Base-by-base conservation (phyloP, 2,113 vertebrate genomes). In the Otus sunia region DNA sequence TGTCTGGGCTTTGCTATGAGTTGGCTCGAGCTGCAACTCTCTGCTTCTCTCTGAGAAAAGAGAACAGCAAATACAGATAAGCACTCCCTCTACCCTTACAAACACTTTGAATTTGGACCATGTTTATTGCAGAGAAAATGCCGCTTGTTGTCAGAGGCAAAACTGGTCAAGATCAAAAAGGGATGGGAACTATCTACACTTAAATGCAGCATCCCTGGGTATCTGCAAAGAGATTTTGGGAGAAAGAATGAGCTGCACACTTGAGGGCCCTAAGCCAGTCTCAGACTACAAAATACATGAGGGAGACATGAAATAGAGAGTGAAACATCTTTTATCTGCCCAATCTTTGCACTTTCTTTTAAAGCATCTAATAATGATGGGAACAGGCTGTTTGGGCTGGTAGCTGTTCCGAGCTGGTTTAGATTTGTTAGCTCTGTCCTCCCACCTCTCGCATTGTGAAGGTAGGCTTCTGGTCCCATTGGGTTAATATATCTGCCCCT, bases 341-440 rank as follows among this genome's bases (percentile, higher is more conserved):
- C 50, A 50, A 43, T 37, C 49, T 90, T 86, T 55, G 45, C 37
- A 80, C 67, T 53, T 76, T 29, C 77, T 71, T 86, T 83, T 68
- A 76, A 62, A 86, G 27, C 39, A 39, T 1, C 0, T 74, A 41
- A 22, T 19, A 30, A 0, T 2, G 36, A 45, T 11, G 3, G 36
- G 15, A 86, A 59, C 34, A 74, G 25, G 27, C 11, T 93, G 30
- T 88, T 92, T 59, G 92, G 55, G 34, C 18, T 63, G 36, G 47
- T 15, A 7, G 43, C 10, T 55, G 62, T 43, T 72, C 39, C 52
- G 67, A 60, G 36, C 21, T 23, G 25, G 13, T 41, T 88, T 60
- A 14, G 59, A 49, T 72, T 56, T 62, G 37, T 69, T 88, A 79
- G 66, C 18, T 79, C 36, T 41, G 19, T 53, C 50, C 36, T 88